Conservation (phyloP, 2,797 vertebrate species). For the Molossus molossus region DNA sequence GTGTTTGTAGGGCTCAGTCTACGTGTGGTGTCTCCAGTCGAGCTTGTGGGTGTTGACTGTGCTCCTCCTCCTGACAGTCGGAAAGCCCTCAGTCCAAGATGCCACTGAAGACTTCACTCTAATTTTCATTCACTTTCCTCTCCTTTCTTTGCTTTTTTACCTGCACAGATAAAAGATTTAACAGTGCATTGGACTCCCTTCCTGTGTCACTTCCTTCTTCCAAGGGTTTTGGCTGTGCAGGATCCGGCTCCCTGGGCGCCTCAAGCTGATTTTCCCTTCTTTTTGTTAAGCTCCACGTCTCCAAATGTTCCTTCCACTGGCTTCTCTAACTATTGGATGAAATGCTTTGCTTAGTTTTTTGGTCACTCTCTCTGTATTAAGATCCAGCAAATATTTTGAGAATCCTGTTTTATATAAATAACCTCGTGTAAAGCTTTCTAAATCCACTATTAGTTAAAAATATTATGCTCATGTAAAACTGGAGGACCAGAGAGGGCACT, state of each 20-base stretch:
- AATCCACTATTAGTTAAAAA: not conserved
- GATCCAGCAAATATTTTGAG: not conserved
- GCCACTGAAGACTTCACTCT: not conserved
- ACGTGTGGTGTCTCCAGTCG: fast-evolving
- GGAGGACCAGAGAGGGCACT: not conserved
- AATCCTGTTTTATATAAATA: not conserved
- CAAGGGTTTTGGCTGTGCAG: not conserved
- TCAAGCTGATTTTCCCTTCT: not conserved
- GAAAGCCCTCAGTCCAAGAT: not conserved
- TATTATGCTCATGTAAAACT: not conserved
- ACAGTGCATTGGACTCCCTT: not conserved
- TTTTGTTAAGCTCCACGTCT: not conserved
- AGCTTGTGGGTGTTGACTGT: not conserved
- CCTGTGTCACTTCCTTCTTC: not conserved
- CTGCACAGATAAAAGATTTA: not conserved
- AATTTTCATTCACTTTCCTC: not conserved
- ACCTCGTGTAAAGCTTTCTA: not conserved
- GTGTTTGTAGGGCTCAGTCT: not conserved
- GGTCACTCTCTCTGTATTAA: not conserved
- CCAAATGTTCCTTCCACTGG: not conserved
- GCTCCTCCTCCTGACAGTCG: not conserved
- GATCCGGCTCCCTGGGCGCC: not conserved
- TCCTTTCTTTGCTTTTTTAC: not conserved
- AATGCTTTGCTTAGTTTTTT: not conserved
- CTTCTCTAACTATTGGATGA: not conserved